Evolutionary conservation across 2,888 invertebrate genomes (phyloP), one percentile per base, ranked within the genome.

Genomic region (Drosophila percnosoma): DNA sequence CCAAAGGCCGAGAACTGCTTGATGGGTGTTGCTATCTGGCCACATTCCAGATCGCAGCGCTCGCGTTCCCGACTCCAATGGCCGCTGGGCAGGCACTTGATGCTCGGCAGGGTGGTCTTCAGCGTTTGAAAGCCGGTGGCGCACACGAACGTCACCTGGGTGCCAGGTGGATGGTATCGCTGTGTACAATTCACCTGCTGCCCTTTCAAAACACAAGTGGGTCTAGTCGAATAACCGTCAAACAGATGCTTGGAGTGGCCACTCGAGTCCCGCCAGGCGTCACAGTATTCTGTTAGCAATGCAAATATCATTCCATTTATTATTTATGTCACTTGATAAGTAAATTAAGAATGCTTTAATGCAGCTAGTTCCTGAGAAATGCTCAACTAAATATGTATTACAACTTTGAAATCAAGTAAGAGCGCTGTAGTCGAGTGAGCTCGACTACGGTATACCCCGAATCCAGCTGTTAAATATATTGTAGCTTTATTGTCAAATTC

Each of bases 21-120:
- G 7, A 73, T 74, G 31, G 87, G 90, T 13, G 84, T 87, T 7
- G 89, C 90, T 45, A 87, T 82, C 52, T 83, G 75, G 7, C 87
- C 87, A 15, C 87, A 87, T 10, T 80, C 76, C 61, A 78, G 85
- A 2, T 52, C 62, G 21, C 87, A 87, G n/a, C 62, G 76, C 7
- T 53, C 68, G 0, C 90, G 76, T 7, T 59, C 59, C 1, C 84
- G 72, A 51, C 57, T 87, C 87, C 87, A 87, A 21, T 68, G 48
- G 2, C 87, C 87, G 8, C 75, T 74, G 13, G 57, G 34, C 65
- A 57, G 42, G 55, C 87, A 87, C 27, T 60, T 65, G 52, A 90
- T 70, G 4, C 69, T 64, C 24, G 75, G 69, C 51, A 76, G 67
- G 7, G 31, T 33, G 10, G 38, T 48, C 13, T 48, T 58, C 10